Evolutionary conservation across 2,113 vertebrate genomes (phyloP).

Genomic region (Ailurus styani): DNA sequence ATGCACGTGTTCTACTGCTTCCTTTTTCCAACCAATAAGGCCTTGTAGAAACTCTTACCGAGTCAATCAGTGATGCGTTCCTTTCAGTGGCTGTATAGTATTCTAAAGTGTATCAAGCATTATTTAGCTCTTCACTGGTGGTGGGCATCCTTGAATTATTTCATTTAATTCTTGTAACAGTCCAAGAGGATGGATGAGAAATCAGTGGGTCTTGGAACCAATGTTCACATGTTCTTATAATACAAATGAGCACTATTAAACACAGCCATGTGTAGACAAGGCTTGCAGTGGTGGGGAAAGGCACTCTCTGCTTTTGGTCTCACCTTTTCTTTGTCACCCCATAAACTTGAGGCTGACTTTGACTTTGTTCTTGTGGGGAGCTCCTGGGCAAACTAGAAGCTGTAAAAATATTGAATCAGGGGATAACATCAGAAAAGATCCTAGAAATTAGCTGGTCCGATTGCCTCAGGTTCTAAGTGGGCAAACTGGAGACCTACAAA

Average conservation of each 20-base stretch:
- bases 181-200: not conserved
- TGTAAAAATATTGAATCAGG: not conserved
- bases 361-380: not conserved
- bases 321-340: no score
- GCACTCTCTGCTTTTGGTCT: not conserved
- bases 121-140: not conserved
- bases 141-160: not conserved
- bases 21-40: not conserved
- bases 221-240: not conserved
- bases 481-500: not conserved
- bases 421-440: not conserved
- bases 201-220: not conserved
- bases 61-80: not conserved
- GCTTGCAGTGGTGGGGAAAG: not conserved
- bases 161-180: not conserved
- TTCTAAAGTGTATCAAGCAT: not conserved
- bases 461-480: not conserved
- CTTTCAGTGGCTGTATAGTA: not conserved
- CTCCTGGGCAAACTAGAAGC: not conserved
- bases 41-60: not conserved
- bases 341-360: not conserved
- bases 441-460: not conserved
- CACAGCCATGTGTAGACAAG: rapidly evolving
- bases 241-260: not conserved
- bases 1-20: not conserved